Evolutionary conservation across 2,888 invertebrate genomes (phyloP).

Genomic region (Plagiodera versicolora): DNA sequence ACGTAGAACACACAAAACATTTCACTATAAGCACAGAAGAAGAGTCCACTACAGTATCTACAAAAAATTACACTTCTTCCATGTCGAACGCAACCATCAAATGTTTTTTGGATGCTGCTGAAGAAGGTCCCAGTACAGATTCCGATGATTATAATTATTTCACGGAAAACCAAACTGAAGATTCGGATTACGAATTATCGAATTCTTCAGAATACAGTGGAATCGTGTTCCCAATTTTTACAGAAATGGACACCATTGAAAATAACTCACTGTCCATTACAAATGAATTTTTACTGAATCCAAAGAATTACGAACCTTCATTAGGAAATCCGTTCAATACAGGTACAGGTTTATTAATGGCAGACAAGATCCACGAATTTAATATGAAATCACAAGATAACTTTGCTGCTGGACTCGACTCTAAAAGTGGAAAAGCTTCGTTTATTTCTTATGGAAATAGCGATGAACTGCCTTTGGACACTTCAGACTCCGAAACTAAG

Average conservation of each 20-base stretch:
- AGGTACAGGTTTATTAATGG: neutral
- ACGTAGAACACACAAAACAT: conserved; percentile 5
- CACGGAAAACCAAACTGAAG: neutral
- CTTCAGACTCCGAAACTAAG: neutral
- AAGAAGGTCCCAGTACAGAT: neutral
- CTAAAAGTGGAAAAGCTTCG: neutral
- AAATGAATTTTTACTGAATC: conserved; percentile 12
- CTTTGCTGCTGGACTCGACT: neutral
- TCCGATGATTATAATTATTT: neutral
- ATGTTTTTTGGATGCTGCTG: neutral
- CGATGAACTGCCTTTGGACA: neutral
- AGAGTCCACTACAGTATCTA: neutral
- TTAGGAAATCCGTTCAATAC: neutral
- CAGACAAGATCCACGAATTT: neutral
- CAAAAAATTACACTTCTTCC: neutral
- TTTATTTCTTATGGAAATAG: neutral
- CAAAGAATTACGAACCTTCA: conserved; percentile 15
- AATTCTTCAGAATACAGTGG: neutral
- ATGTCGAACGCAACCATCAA: neutral
- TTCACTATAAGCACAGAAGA: neutral
- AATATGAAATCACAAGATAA: neutral
- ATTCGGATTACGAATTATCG: neutral
- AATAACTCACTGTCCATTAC: neutral
- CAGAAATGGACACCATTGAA: conserved; percentile 1
- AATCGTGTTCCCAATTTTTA: neutral